Base-by-base conservation (phyloP, 2,888 invertebrate genomes). In the Labia minor region DNA sequence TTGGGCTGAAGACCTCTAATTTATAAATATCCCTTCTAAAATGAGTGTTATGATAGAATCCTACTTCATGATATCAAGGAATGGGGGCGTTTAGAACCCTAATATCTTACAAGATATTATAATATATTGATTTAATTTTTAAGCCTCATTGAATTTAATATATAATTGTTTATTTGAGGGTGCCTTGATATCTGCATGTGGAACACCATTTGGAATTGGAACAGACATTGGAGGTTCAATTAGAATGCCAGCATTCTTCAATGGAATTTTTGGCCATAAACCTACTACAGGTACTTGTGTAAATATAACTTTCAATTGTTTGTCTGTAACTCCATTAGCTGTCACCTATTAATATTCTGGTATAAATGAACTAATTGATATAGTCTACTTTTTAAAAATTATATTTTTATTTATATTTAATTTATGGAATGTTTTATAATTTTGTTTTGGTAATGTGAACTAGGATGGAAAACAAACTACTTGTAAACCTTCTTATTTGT, bases 151-250 rank as follows among this genome's bases (percentile, higher is more conserved):
- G 33, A 18, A 62, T 8, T 14, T 19, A n/a, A 26, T 65, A 65
- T n/a, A 37, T 66, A 1, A 19, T 65, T 1, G 66, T 19, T 63
- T 18, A 65, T 70, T 69, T 1, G 65, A 75, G 74, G 75, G 74
- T 21, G 72, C 74, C 69, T 80, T 95, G 1, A 81, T 91, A 14
- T 84, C 92, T 1, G 82, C 92, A 1, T 86, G 90, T 70, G 93
- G 90, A 16, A 85, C 88, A 10, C 88, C 92, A 1, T 84, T 95
- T 71, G 90, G 95, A 1, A 79, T 97, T 65, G 95, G 92, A 21
- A 89, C 90, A 0, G 98, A 98, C 76, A 95, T 98, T 73, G 98
- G 96, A 14, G 98, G 98, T 0, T 95, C 95, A 1, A 90, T 93
- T 65, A 85, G 98, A 49, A 92, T 95, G 84, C 95, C 95, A 0